Evolutionary conservation across 2,888 invertebrate genomes (phyloP).

Genomic region (Anaspis maculata): DNA sequence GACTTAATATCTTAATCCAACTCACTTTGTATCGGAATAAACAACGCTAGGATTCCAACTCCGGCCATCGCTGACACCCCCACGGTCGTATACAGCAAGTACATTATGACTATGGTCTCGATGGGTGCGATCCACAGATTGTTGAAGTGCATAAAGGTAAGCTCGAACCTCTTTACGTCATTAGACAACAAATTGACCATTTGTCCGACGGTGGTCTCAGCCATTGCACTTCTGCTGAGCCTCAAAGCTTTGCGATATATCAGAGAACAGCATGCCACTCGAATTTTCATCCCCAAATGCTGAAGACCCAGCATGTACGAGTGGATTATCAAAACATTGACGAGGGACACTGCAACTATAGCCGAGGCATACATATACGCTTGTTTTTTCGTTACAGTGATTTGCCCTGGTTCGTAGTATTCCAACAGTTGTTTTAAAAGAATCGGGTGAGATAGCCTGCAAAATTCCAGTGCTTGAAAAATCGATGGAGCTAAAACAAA

Average conservation of each 20-base stretch:
- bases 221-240: conserved; percentile 73
- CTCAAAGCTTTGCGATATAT: conserved; percentile 65
- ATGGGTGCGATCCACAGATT: conserved; percentile 75
- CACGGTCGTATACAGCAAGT: conserved; percentile 54
- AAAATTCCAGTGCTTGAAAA: too few relatives aligned
- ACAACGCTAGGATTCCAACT: conserved; percentile 43
- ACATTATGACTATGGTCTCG: conserved; percentile 63
- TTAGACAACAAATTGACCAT: conserved; percentile 57
- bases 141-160: conserved; percentile 67
- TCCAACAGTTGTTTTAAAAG: too few relatives aligned
- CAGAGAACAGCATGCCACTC: conserved; percentile 64
- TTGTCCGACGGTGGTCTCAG: conserved; percentile 68
- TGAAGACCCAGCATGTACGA: conserved; percentile 80
- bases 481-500: too few relatives aligned
- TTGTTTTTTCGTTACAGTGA: conserved; percentile 38
- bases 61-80: conserved; percentile 48
- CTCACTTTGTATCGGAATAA: conserved; percentile 44
- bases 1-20: too few relatives aligned
- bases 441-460: conserved; percentile 23
- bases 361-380: conserved; percentile 76
- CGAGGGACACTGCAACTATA: too few relatives aligned
- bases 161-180: conserved; percentile 81
- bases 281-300: conserved; percentile 75
- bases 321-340: conserved; percentile 59
- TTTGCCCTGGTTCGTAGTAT: conserved; percentile 49